Percentiles rank a stretch among this genome's conserved stretches.
These are phyloP conservation scores for Tetragonisca angustula DNA, from an alignment of 2,888 invertebrate species.

Conservation along the genomic window DNA sequence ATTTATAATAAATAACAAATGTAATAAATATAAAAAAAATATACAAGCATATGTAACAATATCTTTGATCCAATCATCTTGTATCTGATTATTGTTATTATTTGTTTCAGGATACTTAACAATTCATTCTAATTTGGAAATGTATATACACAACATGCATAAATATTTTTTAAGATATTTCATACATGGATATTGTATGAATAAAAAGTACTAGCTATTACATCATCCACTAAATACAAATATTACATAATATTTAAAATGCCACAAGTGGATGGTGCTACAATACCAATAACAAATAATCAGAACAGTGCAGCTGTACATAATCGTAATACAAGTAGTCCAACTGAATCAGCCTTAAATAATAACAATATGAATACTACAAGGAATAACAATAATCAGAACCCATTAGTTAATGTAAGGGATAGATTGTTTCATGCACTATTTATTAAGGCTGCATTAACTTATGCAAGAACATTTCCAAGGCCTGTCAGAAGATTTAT, in stretches of 20 bases:
- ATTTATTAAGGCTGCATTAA: conserved; percentile 95
- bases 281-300: conserved; percentile 74
- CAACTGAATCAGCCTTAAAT: conserved; percentile 74
- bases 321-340: conserved; percentile 74
- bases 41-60: neutral
- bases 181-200: conserved; percentile 24
- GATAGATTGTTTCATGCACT: conserved; percentile 97
- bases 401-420: conserved; percentile 93
- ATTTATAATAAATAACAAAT: neutral
- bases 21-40: neutral
- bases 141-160: conserved; percentile 37
- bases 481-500: conserved; percentile 92
- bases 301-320: conserved; percentile 75
- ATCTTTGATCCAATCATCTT: neutral
- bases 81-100: neutral
- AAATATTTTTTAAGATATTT: conserved; percentile 23
- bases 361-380: conserved; percentile 78
- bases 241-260: conserved; percentile 69
- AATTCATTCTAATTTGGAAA: conserved; percentile 24
- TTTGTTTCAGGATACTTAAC: conserved; percentile 55
- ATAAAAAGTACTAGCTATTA: conserved; percentile 30
- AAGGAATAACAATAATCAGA: conserved; percentile 86
- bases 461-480: conserved; percentile 96
- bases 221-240: conserved; percentile 21
- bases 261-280: conserved; percentile 75